phyloP scores from a whole-genome alignment of 2,888 invertebrate species.

The Platerodrilus igneus region DNA sequence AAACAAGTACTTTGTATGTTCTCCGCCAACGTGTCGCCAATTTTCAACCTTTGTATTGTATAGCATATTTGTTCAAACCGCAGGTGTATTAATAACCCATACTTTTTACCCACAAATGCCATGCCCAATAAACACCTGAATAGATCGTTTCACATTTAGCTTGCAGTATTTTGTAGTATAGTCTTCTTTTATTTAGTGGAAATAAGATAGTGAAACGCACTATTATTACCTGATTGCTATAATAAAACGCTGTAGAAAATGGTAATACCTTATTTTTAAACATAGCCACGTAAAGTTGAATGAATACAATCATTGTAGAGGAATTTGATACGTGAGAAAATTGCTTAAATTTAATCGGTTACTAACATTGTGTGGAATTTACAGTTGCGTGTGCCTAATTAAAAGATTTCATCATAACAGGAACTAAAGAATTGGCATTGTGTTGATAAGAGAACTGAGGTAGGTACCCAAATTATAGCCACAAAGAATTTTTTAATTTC shows the following conservation, averaged over 20 bases:
- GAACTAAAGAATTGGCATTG: too few species aligned
- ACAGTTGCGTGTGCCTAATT: too few species aligned
- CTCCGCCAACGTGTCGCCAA: too few species aligned
- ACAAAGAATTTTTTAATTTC: too few species aligned
- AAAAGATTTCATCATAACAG: too few species aligned
- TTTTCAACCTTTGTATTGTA: too few species aligned
- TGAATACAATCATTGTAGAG: constrained; percentile 6
- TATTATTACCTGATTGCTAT: constrained; percentile 18
- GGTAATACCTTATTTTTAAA: constrained; percentile 19
- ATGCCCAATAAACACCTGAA: constrained; percentile 42
- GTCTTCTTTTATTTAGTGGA: constrained; percentile 1
- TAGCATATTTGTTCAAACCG: too few species aligned
- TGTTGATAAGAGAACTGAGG: too few species aligned
- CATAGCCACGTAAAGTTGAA: constrained; percentile 13
- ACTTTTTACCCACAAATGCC: constrained; percentile 44
- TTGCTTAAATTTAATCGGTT: too few species aligned
- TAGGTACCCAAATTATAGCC: too few species aligned
- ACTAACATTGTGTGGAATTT: too few species aligned
- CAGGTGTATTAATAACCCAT: constrained; percentile 44
- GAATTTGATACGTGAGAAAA: constrained; percentile 20
- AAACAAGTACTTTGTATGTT: too few species aligned
- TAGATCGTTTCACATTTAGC: constrained; percentile 33
- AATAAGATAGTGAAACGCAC: constrained; percentile 9
- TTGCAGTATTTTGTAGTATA: constrained; percentile 19
- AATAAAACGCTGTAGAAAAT: constrained; percentile 19